Evolutionary conservation across 1,140 invertebrate genomes (phyloP), one percentile per base, ranked within the genome.

Genomic region (Anastatus disparis): DNA sequence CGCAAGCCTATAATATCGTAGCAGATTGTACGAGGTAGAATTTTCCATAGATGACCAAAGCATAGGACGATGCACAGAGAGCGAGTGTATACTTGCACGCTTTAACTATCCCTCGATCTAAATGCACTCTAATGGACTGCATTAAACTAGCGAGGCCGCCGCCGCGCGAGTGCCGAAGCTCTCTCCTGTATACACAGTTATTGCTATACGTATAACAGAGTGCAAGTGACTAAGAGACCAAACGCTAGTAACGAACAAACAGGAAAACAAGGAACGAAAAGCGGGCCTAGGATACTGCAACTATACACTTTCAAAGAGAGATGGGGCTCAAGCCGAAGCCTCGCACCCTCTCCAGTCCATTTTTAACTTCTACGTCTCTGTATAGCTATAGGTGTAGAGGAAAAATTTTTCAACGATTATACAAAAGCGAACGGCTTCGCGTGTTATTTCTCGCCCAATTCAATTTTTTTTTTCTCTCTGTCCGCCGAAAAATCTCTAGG

Each of bases 31-130:
- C 52, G 65, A 78, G 76, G 77, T 70, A 79, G 76, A 80, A 81
- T 82, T 84, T 84, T 82, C 80, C 73, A 77, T 80, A 75, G 76
- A 77, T 74, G 44, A 52, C 44, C n/a, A n/a, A n/a, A n/a, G n/a
- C n/a, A n/a, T n/a, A 6, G 66, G 74, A 74, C 74, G 73, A 50
- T 69, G 58, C 46, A n/a, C 50, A 75, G 64, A 24, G 59, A 24
- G 74, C 55, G 63, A 46, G 62, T 71, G 65, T 75, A 63, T 79
- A 78, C 77, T 48, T 20, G 3, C 17, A 27, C 59, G 52, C 69
- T 64, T 83, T 80, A 83, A 83, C 82, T 82, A 84, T 83, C 80
- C 78, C 79, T 78, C 79, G 81, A 84, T 84, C 82, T 83, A 84
- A 84, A 84, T 84, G 82, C 81, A 83, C 83, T 83, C 82, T 83